Evolutionary conservation across 2,113 vertebrate species (phyloP).

Genomic region (Mus musculus): GRCm39 chr15:87121001-87121500

Average conservation of each 20-base stretch:
- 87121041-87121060: accelerated
- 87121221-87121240: too few species aligned
- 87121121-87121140: accelerated
- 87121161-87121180: too few species aligned
- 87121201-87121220: not conserved
- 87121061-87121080: accelerated
- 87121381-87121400: not conserved
- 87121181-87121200: not conserved
- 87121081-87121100: too few species aligned
- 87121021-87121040: not conserved
- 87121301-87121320: not conserved
- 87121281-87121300: not conserved
- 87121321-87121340: not conserved
- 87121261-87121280: too few species aligned
- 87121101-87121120: accelerated
- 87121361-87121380: not conserved
- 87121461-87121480: not conserved
- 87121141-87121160: not conserved
- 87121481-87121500: not conserved
- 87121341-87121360: not conserved
- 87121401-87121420: too few species aligned
- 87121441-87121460: not conserved
- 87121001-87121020: too few species aligned
- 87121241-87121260: not conserved
- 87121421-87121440: too few species aligned